Percentiles rank a stretch among this genome's conserved stretches.
phyloP scores from a whole-genome alignment of 2,888 invertebrate species.

The Rhagonycha lutea region DNA sequence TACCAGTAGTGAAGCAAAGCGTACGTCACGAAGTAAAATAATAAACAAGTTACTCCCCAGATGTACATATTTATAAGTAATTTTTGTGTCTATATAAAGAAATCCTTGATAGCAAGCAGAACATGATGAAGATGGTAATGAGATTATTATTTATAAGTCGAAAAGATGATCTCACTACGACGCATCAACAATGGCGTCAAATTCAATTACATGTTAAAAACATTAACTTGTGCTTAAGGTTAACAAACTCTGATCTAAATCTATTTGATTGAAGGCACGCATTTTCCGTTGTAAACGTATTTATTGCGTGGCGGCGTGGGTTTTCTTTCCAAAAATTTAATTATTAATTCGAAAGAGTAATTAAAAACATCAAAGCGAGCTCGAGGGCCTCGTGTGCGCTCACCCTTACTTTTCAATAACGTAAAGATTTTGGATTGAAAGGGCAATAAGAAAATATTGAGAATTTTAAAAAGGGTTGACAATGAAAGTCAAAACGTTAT shows the following conservation, averaged over 20 bases:
- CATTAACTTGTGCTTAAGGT: constrained; percentile 19
- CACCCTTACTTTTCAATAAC: neutral
- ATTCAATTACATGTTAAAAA: constrained; percentile 29
- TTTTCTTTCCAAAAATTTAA: neutral
- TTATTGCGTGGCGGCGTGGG: neutral
- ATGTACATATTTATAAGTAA: neutral
- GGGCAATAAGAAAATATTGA: neutral
- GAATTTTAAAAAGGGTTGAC: neutral
- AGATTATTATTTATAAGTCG: constrained; percentile 27
- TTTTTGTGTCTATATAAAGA: constrained; percentile 8
- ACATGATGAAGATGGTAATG: constrained; percentile 12
- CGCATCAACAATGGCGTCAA: constrained; percentile 23
- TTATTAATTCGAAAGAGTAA: neutral
- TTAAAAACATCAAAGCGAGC: neutral
- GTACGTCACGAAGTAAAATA: neutral
- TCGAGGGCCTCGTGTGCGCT: neutral
- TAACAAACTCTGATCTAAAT: constrained; percentile 26
- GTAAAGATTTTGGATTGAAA: neutral
- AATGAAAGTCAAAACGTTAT: constrained; percentile 2
- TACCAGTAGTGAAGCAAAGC: neutral
- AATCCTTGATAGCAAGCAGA: neutral
- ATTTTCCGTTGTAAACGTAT: neutral
- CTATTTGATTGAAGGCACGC: constrained; percentile 15
- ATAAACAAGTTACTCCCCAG: neutral
- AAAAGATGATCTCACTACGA: constrained; percentile 25